Conservation (phyloP, 2,113 vertebrate species). For the Pluvialis apricaria region DNA sequence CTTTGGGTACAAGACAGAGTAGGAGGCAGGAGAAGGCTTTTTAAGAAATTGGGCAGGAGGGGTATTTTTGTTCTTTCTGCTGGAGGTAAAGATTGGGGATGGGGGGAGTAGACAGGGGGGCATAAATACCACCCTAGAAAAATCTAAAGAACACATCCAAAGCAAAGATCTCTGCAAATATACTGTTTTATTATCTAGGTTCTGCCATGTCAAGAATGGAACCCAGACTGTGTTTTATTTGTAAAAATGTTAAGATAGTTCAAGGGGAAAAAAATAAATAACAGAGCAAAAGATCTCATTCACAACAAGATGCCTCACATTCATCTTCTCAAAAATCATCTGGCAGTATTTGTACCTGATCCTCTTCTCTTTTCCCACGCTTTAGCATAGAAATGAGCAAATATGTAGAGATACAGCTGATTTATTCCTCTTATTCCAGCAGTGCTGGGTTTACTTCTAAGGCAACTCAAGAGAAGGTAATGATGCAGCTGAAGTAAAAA, state of each 20-base stretch:
- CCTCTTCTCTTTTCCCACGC: not conserved
- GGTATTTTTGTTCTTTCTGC: not conserved
- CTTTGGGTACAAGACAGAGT: not conserved
- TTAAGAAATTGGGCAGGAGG: not conserved
- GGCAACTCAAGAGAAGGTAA: not conserved
- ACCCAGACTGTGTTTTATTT: not conserved
- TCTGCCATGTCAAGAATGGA: not conserved
- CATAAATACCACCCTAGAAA: not conserved
- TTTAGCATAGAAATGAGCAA: not conserved
- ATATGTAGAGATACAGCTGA: not conserved
- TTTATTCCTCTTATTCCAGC: not conserved
- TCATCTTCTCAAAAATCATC: not conserved
- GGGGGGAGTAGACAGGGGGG: rapidly evolving
- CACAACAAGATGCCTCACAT: not conserved
- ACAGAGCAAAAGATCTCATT: not conserved
- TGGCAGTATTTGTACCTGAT: not conserved
- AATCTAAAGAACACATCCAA: not conserved
- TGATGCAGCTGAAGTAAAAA: not conserved
- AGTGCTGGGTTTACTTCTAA: not conserved
- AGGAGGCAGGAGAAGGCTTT: not conserved
- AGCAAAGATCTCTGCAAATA: not conserved
- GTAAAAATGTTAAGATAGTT: not conserved
- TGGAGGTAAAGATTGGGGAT: not conserved
- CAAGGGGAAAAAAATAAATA: not conserved
- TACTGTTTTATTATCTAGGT: not conserved